phyloP scores from a whole-genome alignment of 92 coral and sea anemone genomes.

The Epizoanthus stellaris region DNA sequence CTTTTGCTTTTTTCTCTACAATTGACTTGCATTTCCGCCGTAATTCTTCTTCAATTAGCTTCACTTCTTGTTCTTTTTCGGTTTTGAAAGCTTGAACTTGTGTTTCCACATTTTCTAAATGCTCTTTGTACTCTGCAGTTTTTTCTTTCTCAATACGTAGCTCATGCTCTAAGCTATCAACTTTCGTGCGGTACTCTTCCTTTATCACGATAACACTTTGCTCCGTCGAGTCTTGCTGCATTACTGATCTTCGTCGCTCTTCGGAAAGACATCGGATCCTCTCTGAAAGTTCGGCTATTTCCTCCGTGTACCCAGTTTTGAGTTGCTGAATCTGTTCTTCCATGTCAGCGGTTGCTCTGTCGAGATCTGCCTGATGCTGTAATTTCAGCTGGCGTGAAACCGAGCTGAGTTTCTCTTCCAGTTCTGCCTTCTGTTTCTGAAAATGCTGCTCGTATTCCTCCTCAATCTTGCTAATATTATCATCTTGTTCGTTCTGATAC shows the following conservation, averaged over 20 bases:
- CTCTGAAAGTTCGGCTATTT: constrained; percentile 81
- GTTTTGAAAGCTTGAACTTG: constrained; percentile 85
- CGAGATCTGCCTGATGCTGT: constrained; percentile 91
- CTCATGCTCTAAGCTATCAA: constrained; percentile 83
- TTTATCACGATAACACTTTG: constrained; percentile 87
- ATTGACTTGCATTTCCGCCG: constrained; percentile 80
- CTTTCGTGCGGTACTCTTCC: constrained; percentile 81
- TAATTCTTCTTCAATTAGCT: constrained; percentile 82
- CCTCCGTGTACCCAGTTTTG: constrained; percentile 80
- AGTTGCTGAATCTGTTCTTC: constrained; percentile 95
- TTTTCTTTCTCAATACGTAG: constrained; percentile 79
- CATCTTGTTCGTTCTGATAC: constrained; percentile 89
- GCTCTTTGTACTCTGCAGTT: constrained; percentile 74
- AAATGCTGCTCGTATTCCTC: constrained; percentile 92
- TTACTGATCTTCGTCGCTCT: constrained; percentile 84
- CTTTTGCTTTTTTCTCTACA: constrained; percentile 86
- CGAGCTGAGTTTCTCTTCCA: constrained; percentile 83
- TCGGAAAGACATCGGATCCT: constrained; percentile 83
- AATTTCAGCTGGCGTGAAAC: constrained; percentile 86
- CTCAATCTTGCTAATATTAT: constrained; percentile 74
- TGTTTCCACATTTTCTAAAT: constrained; percentile 79
- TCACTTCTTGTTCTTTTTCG: constrained; percentile 87
- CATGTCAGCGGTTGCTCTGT: constrained; percentile 92
- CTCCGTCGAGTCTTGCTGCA: constrained; percentile 87
- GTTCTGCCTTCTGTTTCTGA: constrained; percentile 82